Percentiles rank a stretch among this genome's conserved stretches.
Conservation (phyloP, 2,797 vertebrate genomes). For the Sebastes steindachneri region DNA sequence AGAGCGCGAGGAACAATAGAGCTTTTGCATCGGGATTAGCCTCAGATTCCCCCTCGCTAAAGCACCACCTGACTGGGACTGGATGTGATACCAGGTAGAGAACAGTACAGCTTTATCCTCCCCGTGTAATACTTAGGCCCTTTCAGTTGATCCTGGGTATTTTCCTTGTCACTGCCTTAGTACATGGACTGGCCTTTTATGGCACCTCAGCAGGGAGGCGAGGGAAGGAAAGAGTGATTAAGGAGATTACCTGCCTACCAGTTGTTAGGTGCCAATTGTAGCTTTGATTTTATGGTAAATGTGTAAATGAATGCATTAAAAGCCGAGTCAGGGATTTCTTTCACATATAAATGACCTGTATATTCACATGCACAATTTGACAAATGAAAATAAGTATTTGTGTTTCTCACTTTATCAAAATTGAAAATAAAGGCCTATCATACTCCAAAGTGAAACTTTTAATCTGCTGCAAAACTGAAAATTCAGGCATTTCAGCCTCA, state of each 20-base stretch:
- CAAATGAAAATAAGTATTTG: background rate
- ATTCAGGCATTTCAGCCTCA: background rate
- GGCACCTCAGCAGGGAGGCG: constrained; percentile 32
- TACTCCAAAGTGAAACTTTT: background rate
- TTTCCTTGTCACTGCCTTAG: constrained; percentile 48
- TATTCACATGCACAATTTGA: background rate
- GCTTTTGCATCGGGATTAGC: constrained; percentile 76
- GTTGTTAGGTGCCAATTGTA: constrained; percentile 35
- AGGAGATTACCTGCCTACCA: constrained; percentile 47
- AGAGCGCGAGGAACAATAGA: constrained; percentile 63
- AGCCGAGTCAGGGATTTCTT: background rate
- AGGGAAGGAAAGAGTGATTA: constrained; percentile 51
- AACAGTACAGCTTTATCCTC: constrained; percentile 59
- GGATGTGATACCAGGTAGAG: constrained; percentile 62
- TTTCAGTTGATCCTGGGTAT: constrained; percentile 60
- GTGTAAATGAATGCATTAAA: background rate
- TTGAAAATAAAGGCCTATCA: background rate
- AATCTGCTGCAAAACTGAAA: background rate
- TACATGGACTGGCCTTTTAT: constrained; percentile 37
- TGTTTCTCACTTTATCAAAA: too few relatives aligned
- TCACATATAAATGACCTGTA: background rate
- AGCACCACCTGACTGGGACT: constrained; percentile 65
- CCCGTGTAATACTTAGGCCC: constrained; percentile 54
- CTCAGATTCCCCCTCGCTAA: constrained; percentile 58
- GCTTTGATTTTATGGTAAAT: constrained; percentile 31